Conservation (phyloP, 2,888 invertebrate genomes). For the Leptodirus hochenwartii region DNA sequence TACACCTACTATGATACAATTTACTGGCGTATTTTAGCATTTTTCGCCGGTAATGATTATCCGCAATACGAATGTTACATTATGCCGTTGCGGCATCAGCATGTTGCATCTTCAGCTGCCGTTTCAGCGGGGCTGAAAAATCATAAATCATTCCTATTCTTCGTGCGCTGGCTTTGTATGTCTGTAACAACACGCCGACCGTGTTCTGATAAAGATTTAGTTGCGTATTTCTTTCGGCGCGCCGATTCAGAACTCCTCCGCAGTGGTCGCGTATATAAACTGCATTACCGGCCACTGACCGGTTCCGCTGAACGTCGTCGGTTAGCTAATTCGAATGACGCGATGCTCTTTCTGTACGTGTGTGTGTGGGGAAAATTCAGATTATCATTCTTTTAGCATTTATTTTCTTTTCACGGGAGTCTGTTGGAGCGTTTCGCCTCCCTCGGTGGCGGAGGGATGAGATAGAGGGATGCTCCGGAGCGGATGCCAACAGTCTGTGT, state of each 20-base stretch:
- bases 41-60: no score
- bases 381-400: slow-evolving; percentile 27
- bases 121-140: not conserved
- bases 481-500: no score
- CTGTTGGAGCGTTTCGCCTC: no score
- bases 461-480: no score
- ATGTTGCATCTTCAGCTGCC: not conserved
- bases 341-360: no score
- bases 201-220: slow-evolving; percentile 28
- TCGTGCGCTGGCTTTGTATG: no score
- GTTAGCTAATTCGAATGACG: not conserved
- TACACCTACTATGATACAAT: no score
- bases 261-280: no score
- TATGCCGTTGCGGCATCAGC: slow-evolving; percentile 1
- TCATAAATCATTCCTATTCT: slow-evolving; percentile 24
- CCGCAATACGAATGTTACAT: no score
- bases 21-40: no score
- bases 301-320: not conserved
- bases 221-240: slow-evolving; percentile 20
- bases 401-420: slow-evolving; percentile 21
- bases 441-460: no score
- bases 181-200: no score
- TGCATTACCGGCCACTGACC: not conserved
- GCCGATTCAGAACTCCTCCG: not conserved
- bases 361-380: slow-evolving; percentile 24